Percentiles rank a stretch among this genome's conserved stretches.
phyloP scores from a whole-genome alignment of 2,797 vertebrate genomes.

The Poeciliopsis paucimaculata region DNA sequence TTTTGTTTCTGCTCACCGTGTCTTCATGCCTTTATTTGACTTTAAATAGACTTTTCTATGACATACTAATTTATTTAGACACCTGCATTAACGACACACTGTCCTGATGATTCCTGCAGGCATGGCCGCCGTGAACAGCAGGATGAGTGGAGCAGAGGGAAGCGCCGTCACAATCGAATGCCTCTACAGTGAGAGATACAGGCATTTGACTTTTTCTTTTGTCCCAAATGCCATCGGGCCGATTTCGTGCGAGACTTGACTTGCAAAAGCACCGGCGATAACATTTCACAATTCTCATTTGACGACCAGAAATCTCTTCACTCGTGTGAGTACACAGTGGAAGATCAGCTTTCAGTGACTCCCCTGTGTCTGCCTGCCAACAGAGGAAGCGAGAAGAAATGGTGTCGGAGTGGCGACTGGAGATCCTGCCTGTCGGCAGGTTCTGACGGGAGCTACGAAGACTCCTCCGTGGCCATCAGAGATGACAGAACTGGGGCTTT shows the following conservation, averaged over 20 bases:
- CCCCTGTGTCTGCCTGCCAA: slow-evolving; percentile 46
- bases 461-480: slow-evolving; percentile 65
- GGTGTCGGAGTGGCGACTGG: slow-evolving; percentile 79
- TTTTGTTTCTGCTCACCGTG: neutral
- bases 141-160: slow-evolving; percentile 69
- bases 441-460: slow-evolving; percentile 61
- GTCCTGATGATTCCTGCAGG: slow-evolving; percentile 56
- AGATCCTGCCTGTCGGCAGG: slow-evolving; percentile 66
- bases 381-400: slow-evolving; percentile 78
- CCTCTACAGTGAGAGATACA: slow-evolving; percentile 69
- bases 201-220: slow-evolving; percentile 49
- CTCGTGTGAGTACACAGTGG: slow-evolving; percentile 10
- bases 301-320: slow-evolving; percentile 5
- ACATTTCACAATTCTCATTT: neutral
- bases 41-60: neutral
- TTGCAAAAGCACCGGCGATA: neutral
- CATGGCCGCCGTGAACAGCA: slow-evolving; percentile 60
- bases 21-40: neutral
- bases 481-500: slow-evolving; percentile 73
- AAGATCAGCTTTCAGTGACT: slow-evolving; percentile 34
- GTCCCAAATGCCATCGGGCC: neutral
- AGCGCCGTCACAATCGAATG: slow-evolving; percentile 60
- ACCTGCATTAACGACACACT: neutral
- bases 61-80: neutral
- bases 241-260: slow-evolving; percentile 1